Conservation (phyloP, 2,888 invertebrate species). For the Acleris sparsana region DNA sequence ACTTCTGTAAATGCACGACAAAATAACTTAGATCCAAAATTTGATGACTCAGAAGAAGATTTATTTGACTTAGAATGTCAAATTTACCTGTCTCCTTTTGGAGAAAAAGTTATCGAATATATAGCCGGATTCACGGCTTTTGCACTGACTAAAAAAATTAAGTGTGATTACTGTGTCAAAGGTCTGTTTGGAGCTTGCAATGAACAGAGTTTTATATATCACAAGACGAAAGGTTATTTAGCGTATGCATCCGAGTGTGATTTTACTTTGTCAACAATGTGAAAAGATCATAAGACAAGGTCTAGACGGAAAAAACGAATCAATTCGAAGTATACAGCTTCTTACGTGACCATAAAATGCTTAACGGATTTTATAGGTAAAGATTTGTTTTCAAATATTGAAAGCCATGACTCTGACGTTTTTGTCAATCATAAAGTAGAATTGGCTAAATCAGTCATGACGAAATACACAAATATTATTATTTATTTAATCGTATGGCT, state of each 20-base stretch:
- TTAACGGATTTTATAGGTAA: conserved; percentile 24
- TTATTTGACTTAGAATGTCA: conserved; percentile 25
- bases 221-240: conserved; percentile 13
- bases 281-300: conserved; percentile 24
- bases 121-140: conserved; percentile 25
- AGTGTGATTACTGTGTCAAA: conserved; percentile 30
- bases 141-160: conserved; percentile 14
- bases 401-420: not conserved
- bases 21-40: not conserved
- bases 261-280: conserved; percentile 27
- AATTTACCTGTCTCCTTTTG: conserved; percentile 30
- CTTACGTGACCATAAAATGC: conserved; percentile 9
- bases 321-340: conserved; percentile 17
- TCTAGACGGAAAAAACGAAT: conserved; percentile 22
- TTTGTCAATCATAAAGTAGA: conserved; percentile 22
- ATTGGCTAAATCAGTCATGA: conserved; percentile 6
- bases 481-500: too few species aligned
- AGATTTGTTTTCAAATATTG: conserved; percentile 26
- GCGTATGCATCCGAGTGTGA: conserved; percentile 27
- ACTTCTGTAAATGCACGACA: conserved; percentile 6
- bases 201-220: conserved; percentile 21
- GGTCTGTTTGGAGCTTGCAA: conserved; percentile 27
- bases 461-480: too few species aligned
- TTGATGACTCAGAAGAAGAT: conserved; percentile 15
- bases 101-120: conserved; percentile 34